Evolutionary conservation across 2,797 vertebrate genomes (phyloP).

Genomic region (Thripadectes ignobilis): DNA sequence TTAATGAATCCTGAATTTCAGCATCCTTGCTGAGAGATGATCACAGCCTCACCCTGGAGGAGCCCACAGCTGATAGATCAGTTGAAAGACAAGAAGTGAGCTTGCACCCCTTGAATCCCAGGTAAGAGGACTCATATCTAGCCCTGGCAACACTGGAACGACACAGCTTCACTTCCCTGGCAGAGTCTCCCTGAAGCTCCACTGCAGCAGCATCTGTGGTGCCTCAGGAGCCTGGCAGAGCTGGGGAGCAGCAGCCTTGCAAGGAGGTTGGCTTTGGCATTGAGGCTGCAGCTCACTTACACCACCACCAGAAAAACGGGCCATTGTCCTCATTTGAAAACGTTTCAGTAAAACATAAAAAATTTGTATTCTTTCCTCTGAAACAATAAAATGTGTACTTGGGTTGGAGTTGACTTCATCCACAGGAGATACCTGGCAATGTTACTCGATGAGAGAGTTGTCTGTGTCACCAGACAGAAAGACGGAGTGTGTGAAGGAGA

Average conservation of each 20-base stretch:
- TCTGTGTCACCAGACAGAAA: not conserved
- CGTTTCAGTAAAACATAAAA: not conserved
- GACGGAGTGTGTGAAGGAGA: not conserved
- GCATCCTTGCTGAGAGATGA: not conserved
- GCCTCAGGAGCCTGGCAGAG: not conserved
- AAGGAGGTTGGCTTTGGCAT: not conserved
- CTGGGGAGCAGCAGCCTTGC: not conserved
- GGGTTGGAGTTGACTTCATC: not conserved
- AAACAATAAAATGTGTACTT: not conserved
- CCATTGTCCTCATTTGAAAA: not conserved
- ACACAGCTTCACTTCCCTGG: not conserved
- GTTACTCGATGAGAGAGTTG: not conserved
- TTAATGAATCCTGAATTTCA: not conserved
- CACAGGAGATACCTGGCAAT: not conserved
- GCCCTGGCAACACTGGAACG: not conserved
- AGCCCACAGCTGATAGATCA: not conserved
- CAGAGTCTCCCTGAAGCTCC: not conserved
- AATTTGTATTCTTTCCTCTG: not conserved
- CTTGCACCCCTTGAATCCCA: not conserved
- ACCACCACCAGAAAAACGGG: rapidly evolving
- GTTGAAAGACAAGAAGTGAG: not conserved
- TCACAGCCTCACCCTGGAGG: not conserved
- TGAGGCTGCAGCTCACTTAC: not conserved
- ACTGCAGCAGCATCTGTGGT: too few species aligned
- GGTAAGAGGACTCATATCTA: not conserved